Evolutionary conservation across 2,888 invertebrate species (phyloP), one percentile per base, ranked within the genome.

Genomic region (Ectemnius cavifrons): DNA sequence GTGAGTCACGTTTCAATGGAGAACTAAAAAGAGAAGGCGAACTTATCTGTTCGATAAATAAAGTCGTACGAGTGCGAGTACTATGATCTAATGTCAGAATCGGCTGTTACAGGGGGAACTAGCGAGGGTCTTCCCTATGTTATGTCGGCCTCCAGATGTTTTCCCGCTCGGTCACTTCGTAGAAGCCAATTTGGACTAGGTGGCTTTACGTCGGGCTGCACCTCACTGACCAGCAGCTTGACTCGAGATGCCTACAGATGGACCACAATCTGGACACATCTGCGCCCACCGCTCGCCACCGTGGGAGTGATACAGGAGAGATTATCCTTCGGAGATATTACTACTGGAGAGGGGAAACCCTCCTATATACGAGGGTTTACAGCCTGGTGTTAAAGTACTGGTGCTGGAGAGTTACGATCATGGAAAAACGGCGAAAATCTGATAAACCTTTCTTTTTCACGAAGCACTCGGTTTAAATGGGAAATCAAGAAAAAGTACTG

Each of bases 41-140:
- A 75, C 73, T 78, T 67, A 72, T 75, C 73, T 74, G 80, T 72
- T 83, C 78, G 82, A 83, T 80, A 84, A 84, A 86, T 77, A 84
- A 81, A 65, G 72, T 18, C 71, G 67, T 71, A 71, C 74, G 77
- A 66, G 72, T 72, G 71, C 75, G 71, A 75, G 65, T 83, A 82
- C 81, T 85, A 83, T 82, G 84, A 86, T 86, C 84, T 86, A 83
- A 49, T 45, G 27, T 56, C 56, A 47, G 45, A 59, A 69, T 67
- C 37, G 67, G 52, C 16, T 14, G 52, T 16, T 52, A 14, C 6
- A 13, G n/a, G 37, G 52, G 4, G 23, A 46, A 75, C 56, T 63
- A 52, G 18, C 23, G 62, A 66, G 71, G 61, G 63, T 37, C 71
- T 60, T 66, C 67, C 45, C 61, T 61, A 62, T 70, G 69, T 72